A percentile compares a stretch with the other conserved stretches of the same genome.
Conservation (phyloP, 2,113 vertebrate species). For the Catharus minimus region DNA sequence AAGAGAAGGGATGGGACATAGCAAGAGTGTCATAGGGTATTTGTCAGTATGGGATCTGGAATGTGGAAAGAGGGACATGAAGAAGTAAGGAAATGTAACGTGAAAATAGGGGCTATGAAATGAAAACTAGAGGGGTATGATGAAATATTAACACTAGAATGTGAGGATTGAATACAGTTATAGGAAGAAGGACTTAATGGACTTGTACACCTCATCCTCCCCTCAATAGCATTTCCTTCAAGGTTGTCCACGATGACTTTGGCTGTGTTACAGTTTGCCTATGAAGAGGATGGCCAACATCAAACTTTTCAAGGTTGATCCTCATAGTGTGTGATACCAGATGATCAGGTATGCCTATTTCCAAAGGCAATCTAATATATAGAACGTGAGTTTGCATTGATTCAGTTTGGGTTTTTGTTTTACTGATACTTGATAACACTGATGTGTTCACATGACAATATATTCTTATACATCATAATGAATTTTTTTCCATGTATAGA, state of each 20-base stretch:
- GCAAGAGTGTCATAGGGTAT: background rate
- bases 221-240: background rate
- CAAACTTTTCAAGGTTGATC: background rate
- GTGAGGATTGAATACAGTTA: background rate
- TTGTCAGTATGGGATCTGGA: background rate
- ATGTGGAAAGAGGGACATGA: background rate
- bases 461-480: background rate
- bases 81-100: background rate
- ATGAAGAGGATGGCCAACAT: background rate
- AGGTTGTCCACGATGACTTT: background rate
- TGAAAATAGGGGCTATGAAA: background rate
- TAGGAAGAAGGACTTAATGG: background rate
- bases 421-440: background rate
- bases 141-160: background rate
- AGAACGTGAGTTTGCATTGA: background rate
- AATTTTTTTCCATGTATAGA: background rate
- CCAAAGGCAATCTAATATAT: background rate
- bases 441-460: background rate
- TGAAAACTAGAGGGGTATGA: background rate
- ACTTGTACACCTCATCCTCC: background rate
- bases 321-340: background rate
- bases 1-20: accelerated
- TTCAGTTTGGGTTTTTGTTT: background rate
- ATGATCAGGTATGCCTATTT: background rate
- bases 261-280: background rate